Base-by-base conservation (phyloP, 2,113 vertebrate genomes). In the Eidolon helvum region DNA sequence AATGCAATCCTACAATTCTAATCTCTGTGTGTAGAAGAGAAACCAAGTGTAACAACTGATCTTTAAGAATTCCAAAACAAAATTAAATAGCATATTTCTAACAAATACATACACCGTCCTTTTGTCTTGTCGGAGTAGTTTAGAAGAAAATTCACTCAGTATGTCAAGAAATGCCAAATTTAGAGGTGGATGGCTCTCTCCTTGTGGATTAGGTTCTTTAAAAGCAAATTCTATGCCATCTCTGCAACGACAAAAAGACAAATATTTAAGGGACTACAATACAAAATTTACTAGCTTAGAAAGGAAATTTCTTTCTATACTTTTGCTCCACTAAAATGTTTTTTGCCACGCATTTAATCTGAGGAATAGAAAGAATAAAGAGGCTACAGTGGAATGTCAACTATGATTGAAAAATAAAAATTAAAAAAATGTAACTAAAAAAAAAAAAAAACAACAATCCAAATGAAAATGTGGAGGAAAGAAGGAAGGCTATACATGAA, bases 221-320 rank as follows among this genome's bases (percentile, higher is more conserved):
- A 99, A 99, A 45, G 99, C 99, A 99, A 99, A 99, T 98, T 99
- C 99, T 90, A 99, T 99, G 75, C 99, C 99, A 98, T 99, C 99
- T 98, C 99, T 99, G 95, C 33, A 96, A 97, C 93, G 35, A 93
- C 65, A 82, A 55, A 75, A 80, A 93, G 91, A 85, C 71, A 86
- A 96, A 61, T 59, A 90, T 89, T 57, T 94, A 78, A 90, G 16
- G 4, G 14, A 93, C 14, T 59, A 83, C 43, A 68, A 80, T 71
- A 90, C 33, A 93, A 93, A 77, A 74, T 63, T 53, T 72, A 68
- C 1, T 87, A 93, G 85, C 68, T 74, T 48, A 95, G 50, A 91
- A 94, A 88, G 38, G n/a, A 93, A 93, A 88, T 75, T 66, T 61
- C 38, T 94, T 14, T 87, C 22, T 59, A 38, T 66, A 78, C 11